Evolutionary conservation across 2,888 invertebrate species (phyloP).

Genomic region (Clistopyga incitator): DNA sequence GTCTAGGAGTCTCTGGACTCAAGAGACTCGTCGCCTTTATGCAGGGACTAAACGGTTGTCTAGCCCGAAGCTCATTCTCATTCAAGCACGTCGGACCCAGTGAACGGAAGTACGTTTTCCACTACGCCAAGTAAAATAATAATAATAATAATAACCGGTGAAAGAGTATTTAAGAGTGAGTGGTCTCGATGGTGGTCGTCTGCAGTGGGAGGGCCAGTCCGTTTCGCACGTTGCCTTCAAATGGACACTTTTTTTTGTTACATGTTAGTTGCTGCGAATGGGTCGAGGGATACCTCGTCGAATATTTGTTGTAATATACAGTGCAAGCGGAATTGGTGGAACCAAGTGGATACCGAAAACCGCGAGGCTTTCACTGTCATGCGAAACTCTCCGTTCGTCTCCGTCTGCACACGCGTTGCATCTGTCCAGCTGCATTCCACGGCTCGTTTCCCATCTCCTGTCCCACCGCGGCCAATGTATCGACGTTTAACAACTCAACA

Average conservation of each 20-base stretch:
- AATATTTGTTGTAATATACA: slow-evolving; percentile 13
- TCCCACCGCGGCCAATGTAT: slow-evolving; percentile 48
- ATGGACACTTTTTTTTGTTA: background rate
- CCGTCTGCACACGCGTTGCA: slow-evolving; percentile 17
- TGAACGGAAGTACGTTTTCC: slow-evolving; percentile 62
- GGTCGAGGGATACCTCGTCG: background rate
- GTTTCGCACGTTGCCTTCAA: slow-evolving; percentile 1
- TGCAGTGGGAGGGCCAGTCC: background rate
- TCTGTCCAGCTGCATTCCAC: slow-evolving; percentile 63
- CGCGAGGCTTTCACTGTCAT: slow-evolving; percentile 34
- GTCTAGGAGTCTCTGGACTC: background rate
- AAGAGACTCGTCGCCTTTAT: slow-evolving; percentile 20
- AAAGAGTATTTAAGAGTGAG: background rate
- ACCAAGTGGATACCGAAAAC: slow-evolving; percentile 26
- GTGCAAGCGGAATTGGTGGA: slow-evolving; percentile 13
- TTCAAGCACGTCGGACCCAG: slow-evolving; percentile 50
- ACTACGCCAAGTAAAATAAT: slow-evolving; percentile 45
- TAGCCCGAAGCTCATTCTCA: slow-evolving; percentile 52
- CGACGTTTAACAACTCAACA: slow-evolving; percentile 51
- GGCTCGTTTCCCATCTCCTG: slow-evolving; percentile 53
- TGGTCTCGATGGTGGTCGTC: background rate
- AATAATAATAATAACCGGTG: slow-evolving; percentile 42
- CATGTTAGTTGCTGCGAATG: slow-evolving; percentile 10
- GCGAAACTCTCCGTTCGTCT: slow-evolving; percentile 38
- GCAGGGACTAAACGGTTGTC: background rate